Base-by-base conservation (phyloP, 2,113 vertebrate genomes). In the Chunga burmeisteri region DNA sequence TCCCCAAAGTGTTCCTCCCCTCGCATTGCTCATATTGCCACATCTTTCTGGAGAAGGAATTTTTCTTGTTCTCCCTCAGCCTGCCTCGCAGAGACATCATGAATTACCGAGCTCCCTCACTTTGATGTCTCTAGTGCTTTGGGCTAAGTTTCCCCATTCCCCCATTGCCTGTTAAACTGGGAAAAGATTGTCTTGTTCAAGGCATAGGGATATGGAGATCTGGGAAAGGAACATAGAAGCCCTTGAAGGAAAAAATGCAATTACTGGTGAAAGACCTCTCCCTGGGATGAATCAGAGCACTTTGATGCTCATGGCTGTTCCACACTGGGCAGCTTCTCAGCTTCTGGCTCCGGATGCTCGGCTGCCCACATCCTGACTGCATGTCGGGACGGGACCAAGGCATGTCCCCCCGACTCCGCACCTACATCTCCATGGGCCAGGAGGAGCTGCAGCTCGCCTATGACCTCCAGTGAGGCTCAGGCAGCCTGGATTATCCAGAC, bases 201-300 rank as follows among this genome's bases (percentile, higher is more conserved):
- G 56, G 56, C 0, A 2, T 7, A 42, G 55, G 50, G 46, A 67
- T 78, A 38, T 0, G 3, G 73, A 68, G 26, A 81, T 55, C 30
- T 82, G 70, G 70, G 93, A 72, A 87, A 61, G 44, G 32, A 66
- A 71, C 72, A 17, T 3, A 42, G 50, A 32, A 78, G 23, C 13
- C 44, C 72, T 84, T 36, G 30, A 26, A 44, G 26, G 16, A 53
- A 44, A 56, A 15, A 81, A 30, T 4, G 15, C 15, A 78, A 49
- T 91, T 91, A 81, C 23, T 7, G 4, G 44, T 2, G 3, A 79
- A 49, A 66, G 26, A 15, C 67, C 44, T 25, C 32, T 71, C n/a
- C 46, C 77, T 9, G 11, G 55, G 36, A 66, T 80, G 94, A 87
- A 40, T 87, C 93, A 87, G 81, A 91, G 72, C 70, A 5, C 86